Evolutionary conservation across 2,888 invertebrate species (phyloP), one percentile per base, ranked within the genome.

Genomic region (Leistus spinibarbis): DNA sequence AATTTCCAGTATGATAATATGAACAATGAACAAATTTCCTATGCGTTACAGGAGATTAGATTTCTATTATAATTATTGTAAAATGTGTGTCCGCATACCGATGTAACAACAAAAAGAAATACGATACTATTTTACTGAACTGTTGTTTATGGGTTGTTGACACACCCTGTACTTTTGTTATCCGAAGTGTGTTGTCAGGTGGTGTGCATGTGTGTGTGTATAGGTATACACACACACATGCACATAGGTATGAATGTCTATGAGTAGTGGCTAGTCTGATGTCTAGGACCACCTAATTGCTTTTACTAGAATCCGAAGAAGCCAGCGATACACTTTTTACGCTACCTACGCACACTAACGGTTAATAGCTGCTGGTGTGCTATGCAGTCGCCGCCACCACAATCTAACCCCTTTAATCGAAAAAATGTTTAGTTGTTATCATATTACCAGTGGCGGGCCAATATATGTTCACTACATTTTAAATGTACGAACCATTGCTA

Each of bases 141-240:
- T 40, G 10, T 40, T 40, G 40, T 40, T 40, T 40, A 40, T 40
- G 40, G 40, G 40, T 40, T 40, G 40, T 40, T 40, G 60, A 60
- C 60, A 60, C 60, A 60, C 60, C 60, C 60, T 60, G 16, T 16
- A 60, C 60, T 60, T 60, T 10, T 60, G 17, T 60, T 60, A 60
- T 60, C 60, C 60, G 13, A 40, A 40, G 40, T 40, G 40, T 40
- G 40, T 40, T 40, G 40, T 40, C 40, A 40, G 40, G 40, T 40
- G 40, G 13, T 40, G 40, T 40, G 40, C 13, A 13, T 10, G 40
- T 40, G 40, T 40, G 40, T 40, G 13, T 13, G 40, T 40, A 40
- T 40, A 24, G n/a, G n/a, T n/a, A n/a, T n/a, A n/a, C n/a, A n/a
- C n/a, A n/a, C n/a, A n/a, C n/a, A n/a, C n/a, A n/a, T n/a, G n/a